Base-by-base conservation (phyloP, 1,140 invertebrate genomes). In the Zaprionus vittiger region DNA sequence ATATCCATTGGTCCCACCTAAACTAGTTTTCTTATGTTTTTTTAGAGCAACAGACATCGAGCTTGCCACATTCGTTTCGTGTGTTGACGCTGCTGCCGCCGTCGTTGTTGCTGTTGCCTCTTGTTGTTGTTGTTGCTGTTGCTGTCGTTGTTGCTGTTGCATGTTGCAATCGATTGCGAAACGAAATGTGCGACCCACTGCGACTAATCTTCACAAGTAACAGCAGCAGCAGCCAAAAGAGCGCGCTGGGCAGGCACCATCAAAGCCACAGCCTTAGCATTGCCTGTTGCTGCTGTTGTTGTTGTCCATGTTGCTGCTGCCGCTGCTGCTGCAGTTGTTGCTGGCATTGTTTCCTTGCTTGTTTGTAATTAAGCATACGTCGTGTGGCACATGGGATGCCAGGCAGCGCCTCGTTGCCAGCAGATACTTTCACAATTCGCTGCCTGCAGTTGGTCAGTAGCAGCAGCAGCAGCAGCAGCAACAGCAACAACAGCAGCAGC, bases 1-100 rank as follows among this genome's bases (percentile, higher is more conserved):
- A 90, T 90, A 90, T 90, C 85, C 85, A 90, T 91, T 82, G 90
- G 90, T 90, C 90, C 90, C 90, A 91, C 90, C 90, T 91, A 91
- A 91, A 91, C 90, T 91, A 91, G 90, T 91, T 90, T 87, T 84
- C 73, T 28, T 65, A 65, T 77, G 57, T 70, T 83, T 82, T 85
- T 90, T 87, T 91, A 90, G 81, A 86, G 83, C 87, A 90, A 49
- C 74, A 70, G 44, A 59, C 59, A 81, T 77, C 56, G 62, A 54
- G 74, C 57, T 77, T 54, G 82, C 62, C 85, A 91, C 89, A 91
- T 91, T 87, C 89, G 79, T 79, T 89, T 89, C 81, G 75, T 81
- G 80, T 86, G 82, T 81, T 80, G 80, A 44, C 68, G 67, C 11
- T 56, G 60, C 28, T 52, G 63, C 28, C 63, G 69, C 22, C 64